Evolutionary conservation across 2,113 vertebrate species (phyloP).

Genomic region (Danionella cerebrum): DNA sequence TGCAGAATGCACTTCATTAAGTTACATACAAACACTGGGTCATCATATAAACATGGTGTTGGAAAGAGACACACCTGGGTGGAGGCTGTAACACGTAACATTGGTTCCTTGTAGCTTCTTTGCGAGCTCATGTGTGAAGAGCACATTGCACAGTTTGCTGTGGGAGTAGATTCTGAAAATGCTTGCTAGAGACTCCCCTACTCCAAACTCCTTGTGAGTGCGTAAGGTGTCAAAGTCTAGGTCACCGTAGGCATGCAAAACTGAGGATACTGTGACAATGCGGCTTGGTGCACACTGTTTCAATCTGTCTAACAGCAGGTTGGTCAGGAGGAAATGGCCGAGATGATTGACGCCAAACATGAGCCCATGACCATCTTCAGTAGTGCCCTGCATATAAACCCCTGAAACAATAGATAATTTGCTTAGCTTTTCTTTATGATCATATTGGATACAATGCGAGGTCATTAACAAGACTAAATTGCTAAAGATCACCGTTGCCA

Average conservation of each 20-base stretch:
- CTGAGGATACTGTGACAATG: conserved; percentile 46
- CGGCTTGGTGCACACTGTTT: conserved; percentile 46
- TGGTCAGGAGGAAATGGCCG: conserved; percentile 56
- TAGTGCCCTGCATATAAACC: conserved; percentile 45
- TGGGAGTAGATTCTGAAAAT: conserved; percentile 37
- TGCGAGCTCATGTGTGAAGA: conserved; percentile 53
- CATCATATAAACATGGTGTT: background rate
- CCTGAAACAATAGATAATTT: conserved; percentile 46
- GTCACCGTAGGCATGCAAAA: conserved; percentile 30
- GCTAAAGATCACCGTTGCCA: too few relatives aligned
- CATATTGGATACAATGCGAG: too few relatives aligned
- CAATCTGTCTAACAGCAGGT: conserved; percentile 47
- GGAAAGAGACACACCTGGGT: conserved; percentile 40
- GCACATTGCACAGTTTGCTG: conserved; percentile 55
- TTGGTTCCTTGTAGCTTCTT: conserved; percentile 41
- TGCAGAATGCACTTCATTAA: background rate
- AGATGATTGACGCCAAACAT: conserved; percentile 55
- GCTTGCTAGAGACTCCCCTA: conserved; percentile 5
- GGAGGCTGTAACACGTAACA: conserved; percentile 48
- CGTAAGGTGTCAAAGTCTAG: conserved; percentile 47
- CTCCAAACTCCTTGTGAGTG: conserved; percentile 38
- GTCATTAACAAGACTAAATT: too few relatives aligned
- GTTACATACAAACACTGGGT: too few relatives aligned
- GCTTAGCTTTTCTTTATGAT: too few relatives aligned
- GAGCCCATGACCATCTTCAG: conserved; percentile 47